Percentiles rank a stretch among this genome's conserved stretches.
Conservation (phyloP, 2,888 invertebrate genomes). For the Ornithoptera alexandrae region DNA sequence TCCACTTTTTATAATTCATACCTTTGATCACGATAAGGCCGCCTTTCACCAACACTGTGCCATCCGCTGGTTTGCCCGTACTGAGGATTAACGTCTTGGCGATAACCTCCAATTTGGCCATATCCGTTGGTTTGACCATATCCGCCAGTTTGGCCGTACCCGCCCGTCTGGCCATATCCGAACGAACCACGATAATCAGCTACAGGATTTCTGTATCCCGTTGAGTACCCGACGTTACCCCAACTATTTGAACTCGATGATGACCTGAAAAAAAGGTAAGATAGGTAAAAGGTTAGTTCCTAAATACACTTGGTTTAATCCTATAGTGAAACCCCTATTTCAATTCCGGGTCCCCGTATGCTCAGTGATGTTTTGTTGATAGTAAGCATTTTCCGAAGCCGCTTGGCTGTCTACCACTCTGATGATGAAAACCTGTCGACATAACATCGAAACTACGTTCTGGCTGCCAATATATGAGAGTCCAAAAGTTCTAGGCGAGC, state of each 20-base stretch:
- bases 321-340: too few species aligned
- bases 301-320: too few species aligned
- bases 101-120: conserved; percentile 35
- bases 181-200: conserved; percentile 28
- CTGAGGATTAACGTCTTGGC: conserved; percentile 32
- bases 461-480: too few species aligned
- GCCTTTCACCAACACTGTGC: conserved; percentile 64
- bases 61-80: conserved; percentile 58
- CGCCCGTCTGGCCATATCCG: conserved; percentile 28
- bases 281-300: too few species aligned
- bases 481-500: too few species aligned
- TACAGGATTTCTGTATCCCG: conserved; percentile 32
- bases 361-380: too few species aligned
- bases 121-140: conserved; percentile 34
- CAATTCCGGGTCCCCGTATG: too few species aligned
- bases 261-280: conserved; percentile 8
- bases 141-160: conserved; percentile 32
- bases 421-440: too few species aligned
- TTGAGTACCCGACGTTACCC: conserved; percentile 49
- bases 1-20: conserved; percentile 31
- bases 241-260: conserved; percentile 40
- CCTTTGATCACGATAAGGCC: conserved; percentile 74
- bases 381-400: too few species aligned
- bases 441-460: too few species aligned
- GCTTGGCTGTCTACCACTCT: too few species aligned